phyloP scores from a whole-genome alignment of 2,113 vertebrate species.

The Malurus cyaneus region DNA sequence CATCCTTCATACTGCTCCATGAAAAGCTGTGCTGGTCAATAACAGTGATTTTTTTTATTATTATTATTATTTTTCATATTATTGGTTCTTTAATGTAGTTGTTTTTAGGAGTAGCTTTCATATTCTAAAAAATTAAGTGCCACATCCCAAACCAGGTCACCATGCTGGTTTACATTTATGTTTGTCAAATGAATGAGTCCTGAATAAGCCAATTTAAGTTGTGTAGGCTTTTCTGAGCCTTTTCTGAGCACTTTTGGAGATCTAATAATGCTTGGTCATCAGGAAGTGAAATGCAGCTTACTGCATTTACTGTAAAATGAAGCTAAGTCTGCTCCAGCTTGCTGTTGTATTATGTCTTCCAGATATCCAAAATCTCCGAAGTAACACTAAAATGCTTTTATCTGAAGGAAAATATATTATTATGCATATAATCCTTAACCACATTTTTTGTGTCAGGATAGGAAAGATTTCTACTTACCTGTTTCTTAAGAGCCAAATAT shows the following conservation, averaged over 20 bases:
- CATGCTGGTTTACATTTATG: neutral
- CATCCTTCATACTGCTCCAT: neutral
- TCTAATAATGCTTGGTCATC: neutral
- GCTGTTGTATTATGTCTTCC: neutral
- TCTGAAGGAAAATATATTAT: neutral
- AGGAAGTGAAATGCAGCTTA: neutral
- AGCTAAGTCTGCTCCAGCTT: neutral
- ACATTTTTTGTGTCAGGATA: neutral
- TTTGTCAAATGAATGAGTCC: neutral
- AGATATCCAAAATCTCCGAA: neutral
- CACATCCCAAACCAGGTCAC: neutral
- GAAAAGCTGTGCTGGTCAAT: neutral
- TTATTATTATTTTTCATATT: neutral
- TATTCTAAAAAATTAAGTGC: neutral
- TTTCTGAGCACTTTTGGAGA: neutral
- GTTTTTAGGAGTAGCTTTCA: neutral
- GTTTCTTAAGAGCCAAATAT: neutral
- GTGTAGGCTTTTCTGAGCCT: neutral
- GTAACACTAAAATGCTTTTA: neutral
- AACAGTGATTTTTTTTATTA: neutral
- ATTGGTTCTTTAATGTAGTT: neutral
- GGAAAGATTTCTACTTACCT: neutral
- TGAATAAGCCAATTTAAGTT: neutral
- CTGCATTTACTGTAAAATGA: neutral
- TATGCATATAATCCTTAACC: neutral